Conservation (phyloP, 2,113 vertebrate genomes). For the Anhinga anhinga region DNA sequence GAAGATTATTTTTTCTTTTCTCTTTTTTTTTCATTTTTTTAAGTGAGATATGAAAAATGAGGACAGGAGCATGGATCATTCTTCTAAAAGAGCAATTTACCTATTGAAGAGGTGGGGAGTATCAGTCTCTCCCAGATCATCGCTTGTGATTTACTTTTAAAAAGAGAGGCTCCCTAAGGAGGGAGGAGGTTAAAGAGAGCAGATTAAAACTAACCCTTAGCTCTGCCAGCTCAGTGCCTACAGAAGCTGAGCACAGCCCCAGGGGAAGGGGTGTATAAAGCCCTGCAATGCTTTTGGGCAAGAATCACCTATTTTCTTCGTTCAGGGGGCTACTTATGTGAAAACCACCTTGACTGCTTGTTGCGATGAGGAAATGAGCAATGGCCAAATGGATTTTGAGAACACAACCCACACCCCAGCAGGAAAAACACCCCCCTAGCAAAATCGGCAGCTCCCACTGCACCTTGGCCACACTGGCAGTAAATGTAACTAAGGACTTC, state of each 20-base stretch:
- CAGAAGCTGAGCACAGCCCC: background rate
- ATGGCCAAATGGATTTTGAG: background rate
- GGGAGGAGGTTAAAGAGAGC: background rate
- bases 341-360: background rate
- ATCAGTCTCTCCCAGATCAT: conserved; percentile 15
- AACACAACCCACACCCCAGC: background rate
- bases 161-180: background rate
- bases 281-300: background rate
- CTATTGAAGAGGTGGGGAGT: conserved; percentile 42
- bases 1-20: conserved; percentile 39
- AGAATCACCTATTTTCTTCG: background rate
- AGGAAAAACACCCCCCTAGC: background rate
- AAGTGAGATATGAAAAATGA: conserved; percentile 67
- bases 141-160: background rate
- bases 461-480: background rate
- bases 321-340: background rate
- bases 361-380: background rate
- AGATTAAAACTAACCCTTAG: background rate
- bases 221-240: background rate
- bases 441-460: background rate
- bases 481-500: background rate
- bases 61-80: background rate
- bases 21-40: background rate
- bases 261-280: background rate
- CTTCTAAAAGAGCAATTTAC: conserved; percentile 34